Evolutionary conservation across 1,140 invertebrate genomes (phyloP).

Genomic region (Nomia melanderi): DNA sequence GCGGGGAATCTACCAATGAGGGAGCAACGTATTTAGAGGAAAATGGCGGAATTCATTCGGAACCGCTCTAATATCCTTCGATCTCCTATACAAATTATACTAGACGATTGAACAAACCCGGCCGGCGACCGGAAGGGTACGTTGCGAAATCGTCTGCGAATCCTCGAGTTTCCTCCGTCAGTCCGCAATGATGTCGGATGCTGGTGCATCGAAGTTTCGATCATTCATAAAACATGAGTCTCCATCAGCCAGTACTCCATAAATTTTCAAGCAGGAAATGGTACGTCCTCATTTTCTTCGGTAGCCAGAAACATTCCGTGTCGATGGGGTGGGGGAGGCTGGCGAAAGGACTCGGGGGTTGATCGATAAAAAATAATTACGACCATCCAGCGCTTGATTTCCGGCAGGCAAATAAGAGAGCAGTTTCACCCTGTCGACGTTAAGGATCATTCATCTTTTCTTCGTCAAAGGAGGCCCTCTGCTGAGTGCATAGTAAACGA

Average conservation of each 20-base stretch:
- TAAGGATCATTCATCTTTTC: conserved; percentile 51
- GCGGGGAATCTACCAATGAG: too few relatives aligned
- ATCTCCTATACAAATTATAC: conserved; percentile 64
- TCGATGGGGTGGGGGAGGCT: too few relatives aligned
- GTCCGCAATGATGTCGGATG: conserved; percentile 62
- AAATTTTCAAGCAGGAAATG: conserved; percentile 73
- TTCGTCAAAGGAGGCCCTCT: conserved; percentile 37
- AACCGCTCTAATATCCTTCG: conserved; percentile 21
- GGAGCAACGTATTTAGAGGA: background rate
- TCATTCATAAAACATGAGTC: conserved; percentile 78
- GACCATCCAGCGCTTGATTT: conserved; percentile 45
- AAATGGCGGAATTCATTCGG: conserved; percentile 1
- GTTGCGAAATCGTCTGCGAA: conserved; percentile 43
- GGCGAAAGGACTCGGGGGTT: background rate
- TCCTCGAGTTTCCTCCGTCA: conserved; percentile 49
- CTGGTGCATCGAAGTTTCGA: conserved; percentile 60
- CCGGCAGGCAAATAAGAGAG: conserved; percentile 44
- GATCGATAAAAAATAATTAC: conserved; percentile 75
- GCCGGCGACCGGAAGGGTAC: background rate
- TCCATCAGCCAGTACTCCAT: conserved; percentile 71
- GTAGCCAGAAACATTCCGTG: conserved; percentile 57
- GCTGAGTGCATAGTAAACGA: conserved; percentile 58
- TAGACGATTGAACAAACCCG: conserved; percentile 51
- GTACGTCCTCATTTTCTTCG: conserved; percentile 64
- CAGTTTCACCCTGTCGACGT: conserved; percentile 32